Conservation (phyloP, 2,888 invertebrate species). For the Criorhina ranunculi region DNA sequence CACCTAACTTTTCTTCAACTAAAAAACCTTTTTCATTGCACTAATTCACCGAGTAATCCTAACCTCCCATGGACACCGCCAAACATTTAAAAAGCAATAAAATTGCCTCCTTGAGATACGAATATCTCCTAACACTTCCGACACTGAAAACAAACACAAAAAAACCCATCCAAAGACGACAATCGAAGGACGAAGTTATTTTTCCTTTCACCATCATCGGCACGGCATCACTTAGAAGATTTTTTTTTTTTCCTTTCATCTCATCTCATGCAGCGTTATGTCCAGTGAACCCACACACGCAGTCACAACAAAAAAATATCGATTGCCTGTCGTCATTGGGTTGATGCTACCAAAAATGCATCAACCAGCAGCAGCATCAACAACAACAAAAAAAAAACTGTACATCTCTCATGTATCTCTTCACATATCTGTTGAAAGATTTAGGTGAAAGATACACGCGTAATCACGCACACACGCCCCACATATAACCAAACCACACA, state of each 20-base stretch:
- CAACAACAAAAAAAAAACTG: slow-evolving; percentile 26
- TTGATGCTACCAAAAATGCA: slow-evolving; percentile 55
- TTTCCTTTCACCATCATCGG: slow-evolving; percentile 8
- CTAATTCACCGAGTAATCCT: background rate
- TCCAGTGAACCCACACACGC: slow-evolving; percentile 69
- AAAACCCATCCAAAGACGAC: slow-evolving; percentile 28
- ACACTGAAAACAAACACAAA: slow-evolving; percentile 23
- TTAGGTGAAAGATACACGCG: slow-evolving; percentile 76
- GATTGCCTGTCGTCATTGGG: slow-evolving; percentile 46
- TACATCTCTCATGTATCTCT: slow-evolving; percentile 24
- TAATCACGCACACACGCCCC: slow-evolving; percentile 74
- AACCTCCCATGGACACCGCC: slow-evolving; percentile 12
- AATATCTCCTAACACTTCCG: slow-evolving; percentile 65
- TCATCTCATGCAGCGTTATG: slow-evolving; percentile 64
- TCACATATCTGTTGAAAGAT: slow-evolving; percentile 67
- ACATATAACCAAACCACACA: no score
- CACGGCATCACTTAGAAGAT: slow-evolving; percentile 54
- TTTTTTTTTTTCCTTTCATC: slow-evolving; percentile 44
- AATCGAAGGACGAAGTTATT: slow-evolving; percentile 49
- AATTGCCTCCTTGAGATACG: slow-evolving; percentile 51
- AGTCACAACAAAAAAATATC: slow-evolving; percentile 51
- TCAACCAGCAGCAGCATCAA: slow-evolving; percentile 30
- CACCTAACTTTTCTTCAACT: no score
- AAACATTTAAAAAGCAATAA: slow-evolving; percentile 70
- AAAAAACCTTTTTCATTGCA: no score